phyloP scores from a whole-genome alignment of 2,113 vertebrate species.

The Atlantisia rogersi region DNA sequence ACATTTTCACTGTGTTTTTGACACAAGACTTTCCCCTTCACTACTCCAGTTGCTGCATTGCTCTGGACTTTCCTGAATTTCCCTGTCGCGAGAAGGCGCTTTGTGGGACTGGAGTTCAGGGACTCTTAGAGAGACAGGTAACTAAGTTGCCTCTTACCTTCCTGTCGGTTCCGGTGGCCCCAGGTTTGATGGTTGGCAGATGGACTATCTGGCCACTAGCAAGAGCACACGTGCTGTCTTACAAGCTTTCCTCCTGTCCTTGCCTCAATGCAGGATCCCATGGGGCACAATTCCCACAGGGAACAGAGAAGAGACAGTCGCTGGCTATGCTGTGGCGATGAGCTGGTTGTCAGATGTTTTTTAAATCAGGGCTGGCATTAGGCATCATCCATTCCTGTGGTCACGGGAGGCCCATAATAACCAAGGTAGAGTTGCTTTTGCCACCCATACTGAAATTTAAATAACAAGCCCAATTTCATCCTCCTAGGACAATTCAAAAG shows the following conservation, averaged over 20 bases:
- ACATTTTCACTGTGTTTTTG: neutral
- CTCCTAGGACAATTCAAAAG: neutral
- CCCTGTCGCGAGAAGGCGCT: neutral
- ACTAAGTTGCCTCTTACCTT: neutral
- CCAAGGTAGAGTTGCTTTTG: neutral
- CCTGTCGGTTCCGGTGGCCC: neutral
- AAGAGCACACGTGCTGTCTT: neutral
- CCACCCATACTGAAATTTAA: conserved; percentile 20
- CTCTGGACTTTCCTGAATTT: neutral
- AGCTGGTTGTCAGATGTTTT: neutral
- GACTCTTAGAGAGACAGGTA: neutral
- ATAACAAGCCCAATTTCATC: neutral
- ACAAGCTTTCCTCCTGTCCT: neutral
- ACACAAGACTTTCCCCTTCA: neutral
- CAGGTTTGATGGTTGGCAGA: neutral
- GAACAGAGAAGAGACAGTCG: neutral
- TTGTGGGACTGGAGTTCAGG: neutral
- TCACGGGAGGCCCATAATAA: neutral
- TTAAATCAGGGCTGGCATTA: neutral
- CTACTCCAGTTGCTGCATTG: neutral
- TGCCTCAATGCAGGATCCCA: neutral
- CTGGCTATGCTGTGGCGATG: neutral
- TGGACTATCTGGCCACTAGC: neutral
- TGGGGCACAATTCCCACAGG: neutral
- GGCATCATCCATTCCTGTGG: conserved; percentile 15